Evolutionary conservation across 2,888 invertebrate genomes (phyloP).

Genomic region (Amphimallon solstitiale): DNA sequence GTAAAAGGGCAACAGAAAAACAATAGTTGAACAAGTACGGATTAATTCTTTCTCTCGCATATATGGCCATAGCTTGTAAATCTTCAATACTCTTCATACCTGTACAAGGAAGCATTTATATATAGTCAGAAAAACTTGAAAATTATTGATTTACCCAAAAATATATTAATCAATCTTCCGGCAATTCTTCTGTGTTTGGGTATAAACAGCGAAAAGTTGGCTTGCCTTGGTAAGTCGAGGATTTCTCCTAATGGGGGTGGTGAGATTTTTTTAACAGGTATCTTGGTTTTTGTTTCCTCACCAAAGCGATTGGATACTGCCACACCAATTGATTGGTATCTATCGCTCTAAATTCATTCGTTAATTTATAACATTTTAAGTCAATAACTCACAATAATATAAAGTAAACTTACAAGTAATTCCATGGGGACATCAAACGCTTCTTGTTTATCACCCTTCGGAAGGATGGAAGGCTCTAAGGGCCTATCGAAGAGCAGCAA

Average conservation of each 20-base stretch:
- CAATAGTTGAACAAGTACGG: constrained; percentile 84
- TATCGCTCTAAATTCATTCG: constrained; percentile 61
- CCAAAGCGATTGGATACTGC: constrained; percentile 72
- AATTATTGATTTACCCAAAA: constrained; percentile 67
- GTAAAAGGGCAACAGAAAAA: constrained; percentile 78
- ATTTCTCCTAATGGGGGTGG: constrained; percentile 70
- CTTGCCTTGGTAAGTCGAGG: constrained; percentile 68
- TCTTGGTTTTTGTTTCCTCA: constrained; percentile 64
- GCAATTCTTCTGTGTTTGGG: constrained; percentile 78
- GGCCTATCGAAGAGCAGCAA: constrained; percentile 79
- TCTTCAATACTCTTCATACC: constrained; percentile 78
- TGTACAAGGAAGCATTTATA: constrained; percentile 55
- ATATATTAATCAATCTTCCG: constrained; percentile 73
- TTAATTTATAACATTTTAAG: background rate
- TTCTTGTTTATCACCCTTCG: constrained; percentile 74
- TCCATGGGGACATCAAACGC: constrained; percentile 71
- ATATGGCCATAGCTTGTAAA: constrained; percentile 75
- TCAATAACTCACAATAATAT: background rate
- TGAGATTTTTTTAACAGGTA: constrained; percentile 66
- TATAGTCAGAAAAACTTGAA: background rate
- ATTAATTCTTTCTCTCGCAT: constrained; percentile 78
- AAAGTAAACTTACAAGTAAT: constrained; percentile 68
- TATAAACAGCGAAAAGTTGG: constrained; percentile 79
- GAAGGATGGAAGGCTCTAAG: constrained; percentile 79
- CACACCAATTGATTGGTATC: constrained; percentile 68